phyloP scores from a whole-genome alignment of 1,140 invertebrate genomes.

The Bombus pascuorum region DNA sequence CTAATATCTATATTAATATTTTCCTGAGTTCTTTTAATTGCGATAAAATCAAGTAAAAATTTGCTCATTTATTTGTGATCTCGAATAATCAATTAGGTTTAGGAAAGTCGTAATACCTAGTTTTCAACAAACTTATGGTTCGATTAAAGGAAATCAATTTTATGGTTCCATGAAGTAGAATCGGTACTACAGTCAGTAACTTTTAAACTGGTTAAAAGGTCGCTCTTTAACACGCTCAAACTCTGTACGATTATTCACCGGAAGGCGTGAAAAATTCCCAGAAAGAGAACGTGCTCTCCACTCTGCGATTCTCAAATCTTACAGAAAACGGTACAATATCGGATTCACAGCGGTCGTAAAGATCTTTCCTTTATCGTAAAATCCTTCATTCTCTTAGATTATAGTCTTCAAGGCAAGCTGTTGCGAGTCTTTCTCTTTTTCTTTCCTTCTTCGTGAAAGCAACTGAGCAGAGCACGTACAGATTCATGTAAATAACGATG shows the following conservation, averaged over 20 bases:
- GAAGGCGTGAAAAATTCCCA: neutral
- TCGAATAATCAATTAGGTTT: too few relatives aligned
- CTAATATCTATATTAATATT: neutral
- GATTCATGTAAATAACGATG: neutral
- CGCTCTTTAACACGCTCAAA: neutral
- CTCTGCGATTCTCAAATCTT: neutral
- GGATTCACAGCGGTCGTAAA: neutral
- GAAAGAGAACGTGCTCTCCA: neutral
- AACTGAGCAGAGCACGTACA: neutral
- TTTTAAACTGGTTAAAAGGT: neutral
- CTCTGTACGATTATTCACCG: neutral
- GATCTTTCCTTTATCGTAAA: constrained; percentile 13
- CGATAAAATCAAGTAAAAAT: neutral
- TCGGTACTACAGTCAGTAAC: neutral
- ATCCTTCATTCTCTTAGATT: neutral
- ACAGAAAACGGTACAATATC: neutral
- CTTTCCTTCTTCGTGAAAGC: neutral
- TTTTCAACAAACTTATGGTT: too few relatives aligned
- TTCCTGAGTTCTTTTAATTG: neutral
- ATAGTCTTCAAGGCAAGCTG: neutral
- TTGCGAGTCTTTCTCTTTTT: neutral
- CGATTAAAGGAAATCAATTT: neutral
- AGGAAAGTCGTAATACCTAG: too few relatives aligned
- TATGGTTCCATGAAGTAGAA: neutral
- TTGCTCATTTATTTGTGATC: neutral